Evolutionary conservation across 2,888 invertebrate genomes (phyloP).

Genomic region (Micoletzkya japonica): DNA sequence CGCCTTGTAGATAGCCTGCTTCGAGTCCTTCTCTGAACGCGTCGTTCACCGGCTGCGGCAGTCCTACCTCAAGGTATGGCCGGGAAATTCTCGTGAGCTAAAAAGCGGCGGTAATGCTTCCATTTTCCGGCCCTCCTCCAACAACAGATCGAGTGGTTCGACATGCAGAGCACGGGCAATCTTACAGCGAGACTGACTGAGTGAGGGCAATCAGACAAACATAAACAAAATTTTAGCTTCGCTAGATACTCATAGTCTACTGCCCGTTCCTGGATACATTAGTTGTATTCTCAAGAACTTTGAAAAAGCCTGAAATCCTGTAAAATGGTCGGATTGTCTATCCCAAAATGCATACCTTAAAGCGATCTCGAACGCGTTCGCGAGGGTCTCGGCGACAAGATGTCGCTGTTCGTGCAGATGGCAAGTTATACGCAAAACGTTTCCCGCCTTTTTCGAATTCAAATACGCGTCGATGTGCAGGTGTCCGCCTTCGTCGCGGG

Average conservation of each 20-base stretch:
- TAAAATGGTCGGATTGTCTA: neutral
- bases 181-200: conserved; percentile 68
- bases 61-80: conserved; percentile 63
- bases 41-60: conserved; percentile 68
- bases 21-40: conserved; percentile 61
- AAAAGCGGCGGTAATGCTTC: neutral
- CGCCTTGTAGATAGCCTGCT: conserved; percentile 59
- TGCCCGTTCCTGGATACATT: neutral
- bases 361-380: conserved; percentile 69
- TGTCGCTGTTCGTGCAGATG: conserved; percentile 65
- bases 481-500: conserved; percentile 66
- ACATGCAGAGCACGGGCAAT: conserved; percentile 67
- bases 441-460: too few species aligned
- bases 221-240: too few species aligned
- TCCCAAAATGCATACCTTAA: conserved; percentile 29
- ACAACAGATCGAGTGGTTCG: conserved; percentile 68
- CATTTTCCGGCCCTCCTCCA: conserved; percentile 57
- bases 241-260: too few species aligned
- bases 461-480: too few species aligned
- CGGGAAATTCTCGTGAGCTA: neutral
- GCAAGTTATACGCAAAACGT: conserved; percentile 11
- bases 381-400: conserved; percentile 69
- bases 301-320: neutral
- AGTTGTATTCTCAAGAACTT: neutral
- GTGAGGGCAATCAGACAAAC: too few species aligned